These are phyloP conservation scores for Podiceps cristatus DNA, from an alignment of 2,113 vertebrate species.

Conservation along the genomic window DNA sequence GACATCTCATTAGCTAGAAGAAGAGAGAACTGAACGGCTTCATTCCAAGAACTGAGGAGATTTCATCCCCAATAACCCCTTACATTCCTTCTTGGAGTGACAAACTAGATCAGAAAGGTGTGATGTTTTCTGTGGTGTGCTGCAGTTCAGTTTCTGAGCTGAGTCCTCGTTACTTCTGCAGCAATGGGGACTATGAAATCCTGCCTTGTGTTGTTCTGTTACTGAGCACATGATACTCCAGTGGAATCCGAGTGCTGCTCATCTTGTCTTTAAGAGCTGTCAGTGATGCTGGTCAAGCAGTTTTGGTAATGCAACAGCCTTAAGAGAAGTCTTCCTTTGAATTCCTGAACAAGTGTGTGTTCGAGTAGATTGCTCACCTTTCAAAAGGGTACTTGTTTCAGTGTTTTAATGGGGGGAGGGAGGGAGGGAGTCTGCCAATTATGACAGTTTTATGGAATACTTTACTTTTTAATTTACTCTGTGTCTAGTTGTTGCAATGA, in stretches of 20 bases:
- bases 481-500: background rate
- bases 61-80: background rate
- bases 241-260: background rate
- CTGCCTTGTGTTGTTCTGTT: background rate
- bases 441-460: background rate
- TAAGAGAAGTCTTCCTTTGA: background rate
- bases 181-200: background rate
- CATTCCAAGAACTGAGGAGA: background rate
- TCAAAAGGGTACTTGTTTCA: background rate
- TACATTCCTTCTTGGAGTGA: background rate
- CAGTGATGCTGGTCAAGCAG: background rate
- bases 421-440: fast-evolving
- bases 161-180: background rate
- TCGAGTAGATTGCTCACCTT: background rate
- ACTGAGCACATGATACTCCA: background rate
- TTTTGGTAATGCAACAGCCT: background rate
- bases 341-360: background rate
- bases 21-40: background rate
- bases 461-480: background rate
- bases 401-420: background rate
- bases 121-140: background rate
- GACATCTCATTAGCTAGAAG: background rate
- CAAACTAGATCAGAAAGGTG: background rate
- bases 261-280: background rate
- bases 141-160: background rate